These are phyloP conservation scores for Anneissia japonica DNA, from an alignment of 35 echinoderm and acorn worm species.

Conservation along the genomic window DNA sequence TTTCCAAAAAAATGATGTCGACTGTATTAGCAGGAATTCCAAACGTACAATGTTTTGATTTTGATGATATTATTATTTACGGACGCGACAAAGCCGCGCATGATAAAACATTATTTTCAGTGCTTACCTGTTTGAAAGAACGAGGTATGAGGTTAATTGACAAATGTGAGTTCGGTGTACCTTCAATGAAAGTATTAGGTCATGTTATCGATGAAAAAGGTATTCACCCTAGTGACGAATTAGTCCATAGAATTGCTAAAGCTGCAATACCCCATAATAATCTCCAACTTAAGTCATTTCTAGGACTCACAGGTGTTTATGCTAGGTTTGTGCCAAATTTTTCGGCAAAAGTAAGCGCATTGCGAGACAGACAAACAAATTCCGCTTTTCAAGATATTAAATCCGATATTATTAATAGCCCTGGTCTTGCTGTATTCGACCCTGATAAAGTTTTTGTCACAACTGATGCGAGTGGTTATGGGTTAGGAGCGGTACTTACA, in stretches of 20 bases:
- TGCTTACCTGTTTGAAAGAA: neutral
- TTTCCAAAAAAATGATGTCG: slow-evolving; percentile 52
- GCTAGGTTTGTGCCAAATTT: neutral
- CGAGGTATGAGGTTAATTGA: slow-evolving; percentile 7
- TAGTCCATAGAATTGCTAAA: neutral
- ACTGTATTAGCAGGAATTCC: neutral
- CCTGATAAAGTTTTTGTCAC: slow-evolving; percentile 11
- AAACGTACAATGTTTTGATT: neutral
- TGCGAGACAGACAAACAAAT: neutral
- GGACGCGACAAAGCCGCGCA: slow-evolving; percentile 3
- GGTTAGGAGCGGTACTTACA: slow-evolving; percentile 38
- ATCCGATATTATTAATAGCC: neutral
- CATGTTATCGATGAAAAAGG: slow-evolving; percentile 1
- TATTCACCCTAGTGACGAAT: neutral
- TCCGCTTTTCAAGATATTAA: neutral
- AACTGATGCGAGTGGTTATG: slow-evolving; percentile 48
- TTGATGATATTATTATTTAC: slow-evolving; percentile 17
- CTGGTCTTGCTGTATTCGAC: slow-evolving; percentile 23
- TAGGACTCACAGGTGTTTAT: slow-evolving; percentile 2
- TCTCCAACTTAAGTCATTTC: slow-evolving; percentile 1
- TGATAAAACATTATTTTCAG: neutral
- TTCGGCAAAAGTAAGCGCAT: neutral
- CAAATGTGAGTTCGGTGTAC: slow-evolving; percentile 4
- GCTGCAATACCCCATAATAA: neutral
- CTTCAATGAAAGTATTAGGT: slow-evolving; percentile 1